Base-by-base conservation (phyloP, 2,888 invertebrate species). In the Ormyrus thymus region DNA sequence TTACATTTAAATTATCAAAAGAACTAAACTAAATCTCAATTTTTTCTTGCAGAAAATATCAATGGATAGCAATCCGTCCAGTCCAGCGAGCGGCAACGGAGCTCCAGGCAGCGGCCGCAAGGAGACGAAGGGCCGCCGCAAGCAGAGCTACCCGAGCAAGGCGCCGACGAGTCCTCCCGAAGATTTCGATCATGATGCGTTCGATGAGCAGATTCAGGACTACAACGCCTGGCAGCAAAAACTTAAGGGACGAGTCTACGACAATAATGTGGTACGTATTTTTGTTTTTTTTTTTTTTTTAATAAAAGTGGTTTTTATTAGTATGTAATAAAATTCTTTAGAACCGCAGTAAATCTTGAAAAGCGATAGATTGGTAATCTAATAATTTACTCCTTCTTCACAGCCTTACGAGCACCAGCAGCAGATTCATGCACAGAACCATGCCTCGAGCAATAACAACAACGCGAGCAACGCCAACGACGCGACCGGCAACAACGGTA, bases 61-160 rank as follows among this genome's bases (percentile, higher is more conserved):
- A 5, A 85, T 89, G 85, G 90, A 90, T 83, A 90, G 90, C 82
- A 90, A 89, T 83, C 90, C 90, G 15, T 89, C 90, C 78, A 90
- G 90, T 84, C 90, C 90, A 10, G 89, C 89, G 45, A 90, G 89
- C 69, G 89, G 91, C 45, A 90, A 90, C 15, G 65, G 72, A n/a
- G 90, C 13, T 0, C 51, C 29, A 10, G 61, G 59, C 9, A 50
- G 80, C 13, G 61, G 59, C 9, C 56, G 80, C n/a, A 91, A 90
- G 65, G 92, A 92, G 79, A 92, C 92, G 76, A 93, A 94, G 66
- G 95, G 94, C 82, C 92, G 96, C 82, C 92, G 96, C 90, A 96
- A 96, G 91, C 96, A 96, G 89, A 95, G 95, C 87, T 96, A 94
- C 89, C 96, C 96, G 1, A 94, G 94, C 83, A 93, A 94, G 85